A percentile compares a stretch with the other conserved stretches of the same genome.
Conservation (phyloP, 2,113 vertebrate genomes). For the Amphiprion percula region DNA sequence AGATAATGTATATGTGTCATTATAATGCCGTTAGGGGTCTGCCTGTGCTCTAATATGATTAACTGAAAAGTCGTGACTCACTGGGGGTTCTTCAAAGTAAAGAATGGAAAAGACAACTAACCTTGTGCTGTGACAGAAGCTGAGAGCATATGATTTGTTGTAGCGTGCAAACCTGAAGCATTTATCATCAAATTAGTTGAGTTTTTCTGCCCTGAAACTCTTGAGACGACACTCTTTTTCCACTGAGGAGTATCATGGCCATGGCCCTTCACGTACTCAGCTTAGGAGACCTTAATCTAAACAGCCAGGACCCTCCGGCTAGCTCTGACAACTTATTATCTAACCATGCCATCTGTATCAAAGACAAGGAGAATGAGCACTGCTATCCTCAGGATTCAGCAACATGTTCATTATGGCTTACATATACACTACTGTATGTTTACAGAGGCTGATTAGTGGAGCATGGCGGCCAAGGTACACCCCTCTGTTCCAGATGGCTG, state of each 20-base stretch:
- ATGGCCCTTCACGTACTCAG: neutral
- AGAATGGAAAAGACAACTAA: neutral
- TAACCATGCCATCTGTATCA: conserved; percentile 55
- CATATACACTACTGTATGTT: conserved; percentile 76
- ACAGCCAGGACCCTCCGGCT: conserved; percentile 13
- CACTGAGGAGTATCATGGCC: neutral
- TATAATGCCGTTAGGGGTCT: conserved; percentile 37
- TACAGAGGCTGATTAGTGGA: conserved; percentile 66
- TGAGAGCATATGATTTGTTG: neutral
- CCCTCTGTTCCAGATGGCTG: conserved; percentile 67
- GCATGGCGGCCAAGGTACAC: conserved; percentile 54
- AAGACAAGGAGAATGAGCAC: conserved; percentile 17
- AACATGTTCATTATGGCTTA: conserved; percentile 57
- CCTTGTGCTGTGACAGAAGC: neutral
- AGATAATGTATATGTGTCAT: conserved; percentile 39
- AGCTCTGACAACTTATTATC: conserved; percentile 53
- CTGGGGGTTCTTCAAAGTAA: neutral
- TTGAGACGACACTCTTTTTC: neutral
- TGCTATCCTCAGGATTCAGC: conserved; percentile 45
- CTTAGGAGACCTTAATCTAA: conserved; percentile 16
- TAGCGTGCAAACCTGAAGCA: neutral
- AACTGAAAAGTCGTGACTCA: neutral
- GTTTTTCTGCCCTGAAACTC: conserved; percentile 10
- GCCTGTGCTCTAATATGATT: conserved; percentile 6
- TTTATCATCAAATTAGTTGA: conserved; percentile 5